Conservation (phyloP, 2,888 invertebrate genomes). For the Acleris literana region DNA sequence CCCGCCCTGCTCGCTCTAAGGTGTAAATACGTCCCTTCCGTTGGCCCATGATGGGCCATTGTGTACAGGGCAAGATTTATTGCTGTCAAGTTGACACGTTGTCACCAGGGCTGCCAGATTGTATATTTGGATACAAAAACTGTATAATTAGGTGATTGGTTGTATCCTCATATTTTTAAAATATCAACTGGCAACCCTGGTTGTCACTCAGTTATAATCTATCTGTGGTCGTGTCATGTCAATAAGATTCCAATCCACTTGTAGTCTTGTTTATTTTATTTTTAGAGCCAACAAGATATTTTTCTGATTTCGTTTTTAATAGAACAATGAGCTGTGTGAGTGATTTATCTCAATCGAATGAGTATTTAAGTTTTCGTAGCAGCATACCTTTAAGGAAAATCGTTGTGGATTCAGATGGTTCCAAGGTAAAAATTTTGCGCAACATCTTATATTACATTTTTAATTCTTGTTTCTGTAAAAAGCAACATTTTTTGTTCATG, state of each 20-base stretch:
- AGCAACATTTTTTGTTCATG: slow-evolving; percentile 34
- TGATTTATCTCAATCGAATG: slow-evolving; percentile 89
- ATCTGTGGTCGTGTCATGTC: not conserved
- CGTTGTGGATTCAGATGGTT: slow-evolving; percentile 90
- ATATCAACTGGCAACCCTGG: too few species aligned
- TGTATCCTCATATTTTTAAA: too few species aligned
- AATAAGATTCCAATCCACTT: slow-evolving; percentile 17
- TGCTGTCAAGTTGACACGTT: too few species aligned
- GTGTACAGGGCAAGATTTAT: too few species aligned
- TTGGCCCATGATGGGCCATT: too few species aligned
- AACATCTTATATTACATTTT: not conserved
- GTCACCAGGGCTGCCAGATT: too few species aligned
- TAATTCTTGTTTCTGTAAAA: not conserved
- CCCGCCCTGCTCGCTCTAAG: too few species aligned
- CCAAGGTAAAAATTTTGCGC: slow-evolving; percentile 83
- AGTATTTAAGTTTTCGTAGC: slow-evolving; percentile 91
- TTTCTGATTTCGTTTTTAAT: slow-evolving; percentile 13
- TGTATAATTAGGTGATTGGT: too few species aligned
- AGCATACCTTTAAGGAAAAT: slow-evolving; percentile 89
- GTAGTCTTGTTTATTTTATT: slow-evolving; percentile 11
- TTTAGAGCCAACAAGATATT: not conserved
- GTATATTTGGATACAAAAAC: too few species aligned
- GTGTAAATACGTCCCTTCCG: too few species aligned
- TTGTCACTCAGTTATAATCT: not conserved
- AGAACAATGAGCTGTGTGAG: slow-evolving; percentile 85